phyloP scores from a whole-genome alignment of 2,113 vertebrate species.

The Urocolius indicus region DNA sequence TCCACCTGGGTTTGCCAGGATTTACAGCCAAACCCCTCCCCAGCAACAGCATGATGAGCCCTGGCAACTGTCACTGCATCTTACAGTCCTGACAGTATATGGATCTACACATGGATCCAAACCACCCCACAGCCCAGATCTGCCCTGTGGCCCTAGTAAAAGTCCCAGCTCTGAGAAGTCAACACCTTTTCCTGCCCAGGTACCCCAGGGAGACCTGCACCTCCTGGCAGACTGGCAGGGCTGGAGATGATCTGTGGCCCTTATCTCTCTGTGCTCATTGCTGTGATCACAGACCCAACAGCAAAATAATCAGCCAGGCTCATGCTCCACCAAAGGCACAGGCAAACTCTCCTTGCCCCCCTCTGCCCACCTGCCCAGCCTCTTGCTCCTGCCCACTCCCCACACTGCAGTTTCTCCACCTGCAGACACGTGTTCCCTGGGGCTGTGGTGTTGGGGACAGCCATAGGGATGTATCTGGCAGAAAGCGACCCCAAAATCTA shows the following conservation, averaged over 20 bases:
- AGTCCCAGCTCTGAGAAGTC: accelerated
- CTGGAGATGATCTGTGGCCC: accelerated
- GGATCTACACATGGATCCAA: accelerated
- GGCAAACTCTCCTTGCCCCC: neutral
- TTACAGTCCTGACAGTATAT: neutral
- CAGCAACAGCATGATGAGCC: neutral
- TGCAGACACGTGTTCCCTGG: neutral
- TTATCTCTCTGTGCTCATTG: accelerated
- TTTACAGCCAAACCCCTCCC: neutral
- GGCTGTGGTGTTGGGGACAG: accelerated
- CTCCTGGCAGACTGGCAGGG: neutral
- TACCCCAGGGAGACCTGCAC: accelerated
- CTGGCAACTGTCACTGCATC: neutral
- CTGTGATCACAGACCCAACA: neutral
- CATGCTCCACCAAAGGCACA: neutral
- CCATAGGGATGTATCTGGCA: neutral
- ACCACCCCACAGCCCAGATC: accelerated
- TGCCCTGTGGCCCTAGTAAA: neutral
- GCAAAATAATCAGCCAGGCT: neutral
- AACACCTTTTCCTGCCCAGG: neutral
- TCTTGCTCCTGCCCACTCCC: neutral
- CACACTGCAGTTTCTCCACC: neutral
- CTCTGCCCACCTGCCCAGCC: neutral
- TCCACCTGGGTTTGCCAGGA: neutral
- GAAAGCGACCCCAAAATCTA: neutral